phyloP scores from a whole-genome alignment of 2,113 vertebrate genomes.

The Tiliqua scincoides region DNA sequence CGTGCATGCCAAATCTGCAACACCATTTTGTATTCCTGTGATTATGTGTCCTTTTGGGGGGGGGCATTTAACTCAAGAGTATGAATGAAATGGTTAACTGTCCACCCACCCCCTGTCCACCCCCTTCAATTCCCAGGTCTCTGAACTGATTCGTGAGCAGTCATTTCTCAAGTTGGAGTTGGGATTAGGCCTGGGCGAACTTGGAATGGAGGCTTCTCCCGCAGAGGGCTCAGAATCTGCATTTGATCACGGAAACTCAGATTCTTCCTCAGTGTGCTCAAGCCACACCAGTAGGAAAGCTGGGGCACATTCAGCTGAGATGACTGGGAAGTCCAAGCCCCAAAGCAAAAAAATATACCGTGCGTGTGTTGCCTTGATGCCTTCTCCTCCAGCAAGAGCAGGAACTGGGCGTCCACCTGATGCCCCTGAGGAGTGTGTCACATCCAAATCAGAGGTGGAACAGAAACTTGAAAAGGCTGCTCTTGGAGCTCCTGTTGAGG shows the following conservation, averaged over 20 bases:
- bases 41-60: background rate
- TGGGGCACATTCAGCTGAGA: conserved; percentile 55
- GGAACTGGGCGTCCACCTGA: conserved; percentile 67
- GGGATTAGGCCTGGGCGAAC: conserved; percentile 78
- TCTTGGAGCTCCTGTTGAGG: conserved; percentile 49
- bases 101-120: background rate
- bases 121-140: conserved; percentile 78
- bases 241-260: conserved; percentile 78
- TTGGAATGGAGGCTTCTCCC: conserved; percentile 72
- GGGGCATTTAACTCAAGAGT: too few species aligned
- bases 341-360: conserved; percentile 81
- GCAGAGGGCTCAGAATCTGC: conserved; percentile 77
- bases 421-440: conserved; percentile 60
- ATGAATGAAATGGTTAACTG: background rate
- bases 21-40: background rate
- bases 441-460: conserved; percentile 57
- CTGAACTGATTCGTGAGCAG: conserved; percentile 91
- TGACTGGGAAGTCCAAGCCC: conserved; percentile 58
- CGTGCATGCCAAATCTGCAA: background rate
- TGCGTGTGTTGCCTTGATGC: conserved; percentile 88
- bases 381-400: conserved; percentile 78
- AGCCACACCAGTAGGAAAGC: conserved; percentile 74
- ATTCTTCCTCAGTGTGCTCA: conserved; percentile 83
- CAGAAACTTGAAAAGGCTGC: conserved; percentile 61
- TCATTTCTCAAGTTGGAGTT: conserved; percentile 90